Conservation (phyloP, 2,797 vertebrate species). For the Coracias cyanogaster region DNA sequence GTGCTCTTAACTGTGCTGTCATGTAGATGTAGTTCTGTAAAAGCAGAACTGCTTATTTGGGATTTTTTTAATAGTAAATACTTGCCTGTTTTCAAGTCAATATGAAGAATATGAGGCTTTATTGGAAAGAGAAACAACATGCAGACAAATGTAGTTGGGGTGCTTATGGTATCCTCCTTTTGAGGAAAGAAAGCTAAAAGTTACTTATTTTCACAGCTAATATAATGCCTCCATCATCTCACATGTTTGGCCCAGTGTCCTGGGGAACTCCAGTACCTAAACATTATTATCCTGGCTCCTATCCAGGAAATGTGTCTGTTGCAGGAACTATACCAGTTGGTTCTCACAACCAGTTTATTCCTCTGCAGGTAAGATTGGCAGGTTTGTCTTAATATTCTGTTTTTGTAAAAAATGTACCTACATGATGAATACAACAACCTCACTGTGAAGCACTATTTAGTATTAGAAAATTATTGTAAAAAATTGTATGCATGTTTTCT, state of each 20-base stretch:
- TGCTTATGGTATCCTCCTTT: background rate
- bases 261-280: conserved; percentile 88
- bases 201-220: conserved; percentile 73
- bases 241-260: conserved; percentile 82
- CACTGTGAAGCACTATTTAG: background rate
- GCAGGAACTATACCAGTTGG: conserved; percentile 80
- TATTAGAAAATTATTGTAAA: background rate
- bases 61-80: background rate
- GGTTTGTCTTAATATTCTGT: background rate
- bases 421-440: background rate
- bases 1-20: background rate
- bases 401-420: background rate
- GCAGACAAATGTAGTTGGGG: background rate
- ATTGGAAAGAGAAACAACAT: background rate
- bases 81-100: background rate
- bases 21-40: background rate
- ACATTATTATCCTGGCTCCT: conserved; percentile 86
- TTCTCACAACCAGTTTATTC: conserved; percentile 95
- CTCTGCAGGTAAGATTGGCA: conserved; percentile 88
- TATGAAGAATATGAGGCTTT: background rate
- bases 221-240: conserved; percentile 85
- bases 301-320: conserved; percentile 80
- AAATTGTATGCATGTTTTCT: conserved; percentile 30
- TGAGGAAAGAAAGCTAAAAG: background rate
- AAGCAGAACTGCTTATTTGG: background rate